phyloP scores from a whole-genome alignment of 2,888 invertebrate genomes.

The Calameuta idolon region DNA sequence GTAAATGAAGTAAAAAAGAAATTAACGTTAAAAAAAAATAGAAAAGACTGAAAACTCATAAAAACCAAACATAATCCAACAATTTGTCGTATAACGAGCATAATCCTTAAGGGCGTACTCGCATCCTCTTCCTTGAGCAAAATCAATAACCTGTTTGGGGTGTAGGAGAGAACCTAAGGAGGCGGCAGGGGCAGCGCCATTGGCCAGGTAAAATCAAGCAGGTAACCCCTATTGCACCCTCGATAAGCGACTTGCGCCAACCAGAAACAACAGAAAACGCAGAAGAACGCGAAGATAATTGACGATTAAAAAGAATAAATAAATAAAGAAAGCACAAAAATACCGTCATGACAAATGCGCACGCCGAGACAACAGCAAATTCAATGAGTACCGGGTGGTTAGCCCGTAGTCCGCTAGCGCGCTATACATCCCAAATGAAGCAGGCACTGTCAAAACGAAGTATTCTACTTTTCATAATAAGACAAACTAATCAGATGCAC shows the following conservation, averaged over 20 bases:
- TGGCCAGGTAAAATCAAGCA: constrained; percentile 5
- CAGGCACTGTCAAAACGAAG: neutral
- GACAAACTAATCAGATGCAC: neutral
- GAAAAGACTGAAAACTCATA: neutral
- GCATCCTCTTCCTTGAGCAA: constrained; percentile 55
- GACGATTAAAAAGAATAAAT: neutral
- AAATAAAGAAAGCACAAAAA: neutral
- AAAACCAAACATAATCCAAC: neutral
- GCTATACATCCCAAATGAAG: neutral
- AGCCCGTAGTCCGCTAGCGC: neutral
- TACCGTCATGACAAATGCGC: neutral
- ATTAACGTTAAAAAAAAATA: neutral
- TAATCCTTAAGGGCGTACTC: constrained; percentile 48
- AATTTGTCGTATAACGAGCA: constrained; percentile 7
- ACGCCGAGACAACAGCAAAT: neutral
- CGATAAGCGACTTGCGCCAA: neutral
- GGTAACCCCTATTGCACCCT: neutral
- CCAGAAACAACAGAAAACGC: neutral
- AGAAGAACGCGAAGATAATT: neutral
- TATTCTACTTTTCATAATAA: neutral
- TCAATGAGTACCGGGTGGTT: neutral
- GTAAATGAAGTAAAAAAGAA: neutral
- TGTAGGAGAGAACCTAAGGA: constrained; percentile 57
- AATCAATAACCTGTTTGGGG: constrained; percentile 62
- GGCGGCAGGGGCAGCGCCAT: constrained; percentile 14